Conservation (phyloP, 2,113 vertebrate species). For the Rhipidura dahli region DNA sequence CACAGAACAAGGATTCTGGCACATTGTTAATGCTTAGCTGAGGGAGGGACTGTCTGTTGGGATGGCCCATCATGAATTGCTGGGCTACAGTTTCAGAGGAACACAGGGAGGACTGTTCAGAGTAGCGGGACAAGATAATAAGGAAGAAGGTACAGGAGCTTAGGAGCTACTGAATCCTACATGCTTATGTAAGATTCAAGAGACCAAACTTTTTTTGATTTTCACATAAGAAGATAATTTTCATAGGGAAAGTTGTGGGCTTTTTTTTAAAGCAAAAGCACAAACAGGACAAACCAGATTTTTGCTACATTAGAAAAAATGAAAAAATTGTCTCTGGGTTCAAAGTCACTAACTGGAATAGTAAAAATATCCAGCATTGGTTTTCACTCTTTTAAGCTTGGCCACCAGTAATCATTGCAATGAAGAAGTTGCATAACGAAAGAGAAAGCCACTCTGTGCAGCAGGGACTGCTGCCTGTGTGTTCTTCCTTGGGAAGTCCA, state of each 20-base stretch:
- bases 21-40: background rate
- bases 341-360: background rate
- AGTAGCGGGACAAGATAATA: background rate
- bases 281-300: background rate
- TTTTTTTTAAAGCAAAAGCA: background rate
- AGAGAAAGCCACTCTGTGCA: background rate
- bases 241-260: background rate
- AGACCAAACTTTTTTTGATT: background rate
- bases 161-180: background rate
- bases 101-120: background rate
- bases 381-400: background rate
- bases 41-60: background rate
- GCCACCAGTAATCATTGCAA: background rate
- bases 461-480: background rate
- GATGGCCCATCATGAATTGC: background rate
- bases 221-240: background rate
- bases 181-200: background rate
- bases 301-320: background rate
- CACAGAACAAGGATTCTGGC: background rate
- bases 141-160: background rate
- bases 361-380: background rate
- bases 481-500: background rate
- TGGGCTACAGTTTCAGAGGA: background rate
- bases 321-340: background rate
- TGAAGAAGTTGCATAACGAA: background rate